phyloP scores from a whole-genome alignment of 2,888 invertebrate species.

The Drosophila nr. medialis region DNA sequence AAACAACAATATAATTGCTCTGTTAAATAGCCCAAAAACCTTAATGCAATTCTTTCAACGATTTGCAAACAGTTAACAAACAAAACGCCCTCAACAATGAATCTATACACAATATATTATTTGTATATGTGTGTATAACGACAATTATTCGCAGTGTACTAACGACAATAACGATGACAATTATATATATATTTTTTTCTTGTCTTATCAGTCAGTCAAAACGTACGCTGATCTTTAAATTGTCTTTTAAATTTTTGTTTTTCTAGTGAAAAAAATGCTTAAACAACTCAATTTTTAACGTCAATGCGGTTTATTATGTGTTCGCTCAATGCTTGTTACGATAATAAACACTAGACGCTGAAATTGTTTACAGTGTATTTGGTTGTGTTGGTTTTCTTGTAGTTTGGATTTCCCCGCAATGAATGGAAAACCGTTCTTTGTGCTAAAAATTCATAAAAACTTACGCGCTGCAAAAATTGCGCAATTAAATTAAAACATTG shows the following conservation, averaged over 20 bases:
- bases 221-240: constrained; percentile 58
- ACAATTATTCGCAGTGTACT: constrained; percentile 58
- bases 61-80: constrained; percentile 85
- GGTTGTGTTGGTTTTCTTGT: constrained; percentile 24
- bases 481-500: constrained; percentile 49
- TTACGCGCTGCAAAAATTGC: constrained; percentile 69
- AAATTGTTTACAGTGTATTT: constrained; percentile 46
- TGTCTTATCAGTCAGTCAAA: constrained; percentile 53
- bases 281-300: constrained; percentile 52
- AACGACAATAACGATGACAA: constrained; percentile 58
- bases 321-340: constrained; percentile 79
- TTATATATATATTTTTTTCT: constrained; percentile 23
- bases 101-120: constrained; percentile 29
- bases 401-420: constrained; percentile 31
- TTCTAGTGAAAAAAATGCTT: constrained; percentile 29
- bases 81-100: constrained; percentile 78
- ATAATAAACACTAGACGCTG: constrained; percentile 81
- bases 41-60: constrained; percentile 84
- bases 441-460: constrained; percentile 68
- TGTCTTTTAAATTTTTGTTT: constrained; percentile 36
- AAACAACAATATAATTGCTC: constrained; percentile 31
- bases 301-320: constrained; percentile 81
- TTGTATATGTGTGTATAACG: constrained; percentile 29
- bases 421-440: constrained; percentile 29
- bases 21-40: constrained; percentile 68